phyloP scores from a whole-genome alignment of 2,797 vertebrate species.

The Halcyon chelicuti region DNA sequence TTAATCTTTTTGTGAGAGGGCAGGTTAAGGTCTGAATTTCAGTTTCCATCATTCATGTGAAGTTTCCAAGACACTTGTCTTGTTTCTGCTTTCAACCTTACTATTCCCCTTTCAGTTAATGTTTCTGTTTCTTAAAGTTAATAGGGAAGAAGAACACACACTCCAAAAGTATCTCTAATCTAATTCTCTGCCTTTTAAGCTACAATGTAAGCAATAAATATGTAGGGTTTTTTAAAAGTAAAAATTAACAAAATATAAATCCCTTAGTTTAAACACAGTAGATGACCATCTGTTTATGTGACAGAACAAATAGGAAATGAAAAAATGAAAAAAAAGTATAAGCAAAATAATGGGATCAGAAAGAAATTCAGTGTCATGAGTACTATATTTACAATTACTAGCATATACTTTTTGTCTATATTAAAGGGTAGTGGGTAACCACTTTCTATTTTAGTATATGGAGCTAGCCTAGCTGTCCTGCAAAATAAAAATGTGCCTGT shows the following conservation, averaged over 20 bases:
- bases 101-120: background rate
- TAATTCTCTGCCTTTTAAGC: background rate
- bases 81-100: background rate
- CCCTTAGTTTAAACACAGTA: background rate
- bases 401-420: background rate
- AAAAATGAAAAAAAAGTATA: background rate
- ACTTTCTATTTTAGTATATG: background rate
- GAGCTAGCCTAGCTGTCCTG: background rate
- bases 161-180: background rate
- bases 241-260: background rate
- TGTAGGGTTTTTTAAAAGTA: fast-evolving
- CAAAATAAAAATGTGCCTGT: background rate
- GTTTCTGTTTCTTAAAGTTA: background rate
- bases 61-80: background rate
- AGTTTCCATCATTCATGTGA: background rate
- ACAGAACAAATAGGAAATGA: background rate
- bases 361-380: background rate
- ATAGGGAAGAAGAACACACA: background rate
- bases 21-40: background rate
- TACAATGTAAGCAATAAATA: background rate
- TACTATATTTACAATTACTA: background rate
- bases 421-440: background rate
- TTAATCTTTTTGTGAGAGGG: background rate
- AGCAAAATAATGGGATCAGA: background rate
- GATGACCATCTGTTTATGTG: background rate